A percentile compares a stretch with the other conserved stretches of the same genome.
Conservation (phyloP, 2,797 vertebrate genomes). For the Luscinia luscinia region DNA sequence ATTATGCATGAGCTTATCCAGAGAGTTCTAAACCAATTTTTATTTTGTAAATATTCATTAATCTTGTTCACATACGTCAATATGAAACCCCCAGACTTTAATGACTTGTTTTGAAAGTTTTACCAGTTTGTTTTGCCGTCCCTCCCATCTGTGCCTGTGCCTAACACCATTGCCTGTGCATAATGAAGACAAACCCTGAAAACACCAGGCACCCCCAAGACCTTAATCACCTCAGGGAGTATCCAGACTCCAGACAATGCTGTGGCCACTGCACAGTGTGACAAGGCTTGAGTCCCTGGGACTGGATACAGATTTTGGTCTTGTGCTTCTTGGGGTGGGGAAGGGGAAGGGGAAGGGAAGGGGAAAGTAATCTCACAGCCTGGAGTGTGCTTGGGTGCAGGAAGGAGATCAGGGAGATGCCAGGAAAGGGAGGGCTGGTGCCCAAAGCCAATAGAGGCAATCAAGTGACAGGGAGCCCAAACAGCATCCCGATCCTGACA, state of each 20-base stretch:
- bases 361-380: neutral
- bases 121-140: neutral
- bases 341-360: neutral
- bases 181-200: neutral
- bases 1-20: conserved; percentile 14
- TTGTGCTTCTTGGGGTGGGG: neutral
- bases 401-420: neutral
- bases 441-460: rapidly evolving
- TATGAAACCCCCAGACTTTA: neutral
- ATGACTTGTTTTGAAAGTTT: neutral
- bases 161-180: neutral
- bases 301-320: neutral
- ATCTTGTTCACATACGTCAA: neutral
- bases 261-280: neutral
- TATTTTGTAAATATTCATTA: conserved; percentile 6
- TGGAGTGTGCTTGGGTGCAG: neutral
- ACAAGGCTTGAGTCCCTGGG: rapidly evolving
- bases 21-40: neutral
- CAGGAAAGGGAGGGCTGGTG: neutral
- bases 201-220: neutral
- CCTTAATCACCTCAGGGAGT: neutral
- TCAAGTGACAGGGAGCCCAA: neutral
- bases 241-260: no score
- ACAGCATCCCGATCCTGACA: rapidly evolving
- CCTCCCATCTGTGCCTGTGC: neutral